Evolutionary conservation across 35 echinoderm and acorn worm species (phyloP), one percentile per base, ranked within the genome.

Genomic region (Heliocidaris tuberculata): DNA sequence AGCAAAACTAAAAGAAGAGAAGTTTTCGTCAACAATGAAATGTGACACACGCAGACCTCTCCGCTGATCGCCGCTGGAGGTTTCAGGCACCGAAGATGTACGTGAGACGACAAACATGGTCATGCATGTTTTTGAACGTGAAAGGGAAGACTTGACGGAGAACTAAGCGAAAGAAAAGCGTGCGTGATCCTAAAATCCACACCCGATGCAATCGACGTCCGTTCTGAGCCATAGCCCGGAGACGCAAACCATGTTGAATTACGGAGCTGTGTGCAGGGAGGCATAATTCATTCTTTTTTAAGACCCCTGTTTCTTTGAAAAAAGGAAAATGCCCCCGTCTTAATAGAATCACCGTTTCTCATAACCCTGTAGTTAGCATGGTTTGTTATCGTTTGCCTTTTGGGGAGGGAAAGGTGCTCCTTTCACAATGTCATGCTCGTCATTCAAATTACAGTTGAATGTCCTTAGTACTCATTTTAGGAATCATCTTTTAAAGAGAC

Each of bases 41-140:
- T 48, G 87, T 48, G 87, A 89, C 87, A 89, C 87, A 89, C 87
- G 87, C 87, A 32, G 47, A 89, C 31, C 87, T 89, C 86, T 88
- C 47, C 5, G 31, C 31, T 47, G 31, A 17, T 47, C 87, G 87
- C 87, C 87, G 87, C 87, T 48, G 87, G 87, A 89, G 87, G 31
- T 89, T 89, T 32, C 13, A 48, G 21, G 87, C 87, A 89, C 15
- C 87, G 87, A 48, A 47, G 87, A 89, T 9, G 47, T 78, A 78
- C 65, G 65, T 78, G 87, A 47, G 31, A 89, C 87, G 47, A 48
- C 30, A 48, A 89, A 48, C 87, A 89, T 89, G 87, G 87, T 48
- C 47, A 8, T 19, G 87, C 87, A 89, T 89, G 87, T 48, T 89
- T 89, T 47, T n/a, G 7, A 24, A 19, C 31, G 65, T 48, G 87